Conservation (phyloP, 2,888 invertebrate species). For the Lagria hirta region DNA sequence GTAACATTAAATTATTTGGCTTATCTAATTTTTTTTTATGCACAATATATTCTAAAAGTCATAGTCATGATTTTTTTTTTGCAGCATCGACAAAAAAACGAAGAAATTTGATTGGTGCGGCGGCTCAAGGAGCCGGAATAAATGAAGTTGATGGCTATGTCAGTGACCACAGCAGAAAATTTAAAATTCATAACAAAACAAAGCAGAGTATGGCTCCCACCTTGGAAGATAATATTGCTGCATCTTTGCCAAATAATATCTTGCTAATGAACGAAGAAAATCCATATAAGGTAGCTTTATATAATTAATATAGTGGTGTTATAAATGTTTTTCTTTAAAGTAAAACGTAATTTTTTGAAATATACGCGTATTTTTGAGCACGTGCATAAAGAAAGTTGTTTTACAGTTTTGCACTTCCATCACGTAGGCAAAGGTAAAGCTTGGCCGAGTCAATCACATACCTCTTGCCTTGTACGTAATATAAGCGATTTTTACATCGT, state of each 20-base stretch:
- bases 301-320: slow-evolving; percentile 25
- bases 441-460: too few relatives aligned
- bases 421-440: too few relatives aligned
- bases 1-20: too few relatives aligned
- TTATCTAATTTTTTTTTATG: too few relatives aligned
- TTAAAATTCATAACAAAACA: slow-evolving; percentile 29
- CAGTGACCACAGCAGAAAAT: slow-evolving; percentile 38
- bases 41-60: not conserved
- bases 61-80: slow-evolving; percentile 10
- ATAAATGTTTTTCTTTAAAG: too few relatives aligned
- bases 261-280: slow-evolving; percentile 57
- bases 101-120: slow-evolving; percentile 52
- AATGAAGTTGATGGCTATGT: slow-evolving; percentile 62
- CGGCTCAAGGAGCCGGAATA: slow-evolving; percentile 60
- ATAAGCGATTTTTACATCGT: too few relatives aligned
- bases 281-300: slow-evolving; percentile 67
- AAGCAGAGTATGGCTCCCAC: slow-evolving; percentile 46
- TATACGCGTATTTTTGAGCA: slow-evolving; percentile 32
- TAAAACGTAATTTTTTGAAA: too few relatives aligned
- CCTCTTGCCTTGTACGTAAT: too few relatives aligned
- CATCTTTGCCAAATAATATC: slow-evolving; percentile 56
- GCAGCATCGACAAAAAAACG: slow-evolving; percentile 26
- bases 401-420: too few relatives aligned
- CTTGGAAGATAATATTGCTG: slow-evolving; percentile 54
- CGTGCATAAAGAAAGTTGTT: slow-evolving; percentile 39